Conservation (phyloP, 1,140 invertebrate genomes). For the Meloidogyne chitwoodi region DNA sequence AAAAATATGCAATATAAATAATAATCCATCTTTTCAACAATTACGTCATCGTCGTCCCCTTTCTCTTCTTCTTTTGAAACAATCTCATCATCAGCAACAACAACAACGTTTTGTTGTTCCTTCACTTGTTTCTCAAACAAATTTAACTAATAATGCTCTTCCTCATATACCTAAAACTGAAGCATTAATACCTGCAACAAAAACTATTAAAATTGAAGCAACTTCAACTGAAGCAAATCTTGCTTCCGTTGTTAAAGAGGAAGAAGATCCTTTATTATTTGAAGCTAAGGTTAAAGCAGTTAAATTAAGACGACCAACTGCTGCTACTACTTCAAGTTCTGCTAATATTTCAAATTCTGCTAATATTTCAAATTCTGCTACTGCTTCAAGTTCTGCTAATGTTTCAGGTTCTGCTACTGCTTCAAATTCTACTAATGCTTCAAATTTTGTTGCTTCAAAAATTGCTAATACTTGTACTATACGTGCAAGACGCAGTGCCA, state of each 20-base stretch:
- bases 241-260: background rate
- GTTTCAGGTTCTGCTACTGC: background rate
- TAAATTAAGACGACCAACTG: background rate
- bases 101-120: background rate
- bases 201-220: background rate
- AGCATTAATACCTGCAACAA: background rate
- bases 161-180: background rate
- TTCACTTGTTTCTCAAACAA: background rate
- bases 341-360: background rate
- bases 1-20: too few species aligned
- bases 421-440: too few species aligned
- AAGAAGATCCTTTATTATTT: background rate
- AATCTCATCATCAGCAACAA: background rate
- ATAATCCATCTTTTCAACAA: too few species aligned
- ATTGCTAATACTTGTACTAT: background rate
- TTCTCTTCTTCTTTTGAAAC: background rate
- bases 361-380: background rate
- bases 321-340: background rate
- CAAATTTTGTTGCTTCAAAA: background rate
- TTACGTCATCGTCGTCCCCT: background rate
- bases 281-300: background rate
- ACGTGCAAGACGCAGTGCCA: background rate
- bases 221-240: background rate
- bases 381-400: background rate
- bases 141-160: background rate